Base-by-base conservation (phyloP, 2,888 invertebrate genomes). In the Lasioglossum malachurum region DNA sequence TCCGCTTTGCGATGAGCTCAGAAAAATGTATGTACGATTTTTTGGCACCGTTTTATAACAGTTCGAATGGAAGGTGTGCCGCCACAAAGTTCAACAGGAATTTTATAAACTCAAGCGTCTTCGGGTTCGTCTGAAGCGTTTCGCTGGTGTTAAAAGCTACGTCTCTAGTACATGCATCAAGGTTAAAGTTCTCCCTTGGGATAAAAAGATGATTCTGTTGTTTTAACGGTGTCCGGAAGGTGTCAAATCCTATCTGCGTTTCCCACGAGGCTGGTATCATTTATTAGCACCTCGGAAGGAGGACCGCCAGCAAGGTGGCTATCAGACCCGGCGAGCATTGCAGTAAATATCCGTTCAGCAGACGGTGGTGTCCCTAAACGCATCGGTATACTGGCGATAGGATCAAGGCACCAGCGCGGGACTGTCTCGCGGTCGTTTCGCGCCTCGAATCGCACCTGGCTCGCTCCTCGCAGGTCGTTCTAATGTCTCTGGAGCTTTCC, bases 401-500 rank as follows among this genome's bases (percentile, higher is more conserved):
- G 84, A 89, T 89, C 86, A 71, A 69, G 78, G 78, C 71, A 71
- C 19, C 80, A 46, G 78, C 60, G 46, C 79, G 46, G 74, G 74
- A 53, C 53, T 71, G 89, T 89, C 49, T 84, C 88, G 88, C 83
- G 89, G 81, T 73, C 84, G 80, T 75, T 81, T 89, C 83, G 87
- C 89, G 89, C 81, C 83, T 87, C 75, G 81, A 73, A 83, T 86
- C 86, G 89, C 89, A 87, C 89, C 88, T 89, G 89, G 86, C 84
- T 23, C 14, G 69, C 16, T 46, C 46, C 44, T 79, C 80, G 80
- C 84, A 81, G 89, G 83, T 83, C 75, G 78, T 72, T 74, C 49
- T 23, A 73, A 74, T 78, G 83, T 57, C 60, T 23, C 64, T 5
- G 67, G 78, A 83, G 73, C 73, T 49, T 72, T 74, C 16, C 16